Evolutionary conservation across 2,797 vertebrate species (phyloP).

Genomic region (Furcifer pardalis): DNA sequence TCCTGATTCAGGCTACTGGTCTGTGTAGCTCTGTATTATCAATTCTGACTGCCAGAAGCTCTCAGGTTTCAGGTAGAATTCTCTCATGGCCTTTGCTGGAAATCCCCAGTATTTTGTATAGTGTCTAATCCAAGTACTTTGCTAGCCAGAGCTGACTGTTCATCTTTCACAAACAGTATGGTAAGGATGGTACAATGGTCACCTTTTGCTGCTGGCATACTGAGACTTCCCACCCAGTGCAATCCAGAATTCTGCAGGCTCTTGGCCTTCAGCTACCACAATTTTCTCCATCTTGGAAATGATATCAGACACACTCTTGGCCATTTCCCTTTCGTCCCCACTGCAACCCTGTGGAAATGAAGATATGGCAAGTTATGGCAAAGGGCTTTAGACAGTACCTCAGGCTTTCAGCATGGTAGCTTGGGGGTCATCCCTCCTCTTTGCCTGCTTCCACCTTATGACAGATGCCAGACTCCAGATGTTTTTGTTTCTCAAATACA

Average conservation of each 20-base stretch:
- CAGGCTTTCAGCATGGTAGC: not conserved
- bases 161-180: no score
- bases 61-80: no score
- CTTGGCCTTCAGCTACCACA: constrained; percentile 86
- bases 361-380: not conserved
- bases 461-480: not conserved
- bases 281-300: constrained; percentile 84
- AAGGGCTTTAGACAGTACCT: not conserved
- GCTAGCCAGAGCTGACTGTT: no score
- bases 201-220: constrained; percentile 86
- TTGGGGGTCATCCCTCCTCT: not conserved
- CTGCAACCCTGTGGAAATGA: constrained; percentile 82
- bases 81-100: no score
- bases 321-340: constrained; percentile 87
- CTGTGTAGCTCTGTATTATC: no score
- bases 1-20: no score
- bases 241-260: constrained; percentile 86
- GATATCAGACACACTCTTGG: constrained; percentile 81
- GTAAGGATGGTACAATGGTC: not conserved
- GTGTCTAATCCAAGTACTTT: no score
- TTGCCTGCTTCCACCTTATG: not conserved
- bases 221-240: constrained; percentile 85
- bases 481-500: not conserved
- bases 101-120: no score
- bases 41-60: no score